These are phyloP conservation scores for Hirundichthys speculiger DNA, from an alignment of 2,113 vertebrate species.

Conservation along the genomic window DNA sequence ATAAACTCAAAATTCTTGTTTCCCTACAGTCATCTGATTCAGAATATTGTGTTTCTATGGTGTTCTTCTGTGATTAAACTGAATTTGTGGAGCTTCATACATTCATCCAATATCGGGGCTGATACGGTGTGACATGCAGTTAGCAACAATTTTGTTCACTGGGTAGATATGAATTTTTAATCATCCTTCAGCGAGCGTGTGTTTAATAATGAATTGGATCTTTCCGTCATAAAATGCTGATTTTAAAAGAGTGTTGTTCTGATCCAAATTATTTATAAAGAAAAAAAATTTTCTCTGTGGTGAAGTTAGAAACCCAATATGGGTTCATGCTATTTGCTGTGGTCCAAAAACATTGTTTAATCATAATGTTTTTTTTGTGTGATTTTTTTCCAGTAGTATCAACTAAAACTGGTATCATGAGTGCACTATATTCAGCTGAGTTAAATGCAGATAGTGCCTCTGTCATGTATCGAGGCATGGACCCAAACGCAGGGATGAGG, in stretches of 20 bases:
- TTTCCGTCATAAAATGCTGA: slow-evolving; percentile 35
- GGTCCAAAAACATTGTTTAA: no score
- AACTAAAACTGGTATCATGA: no score
- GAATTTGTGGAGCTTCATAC: slow-evolving; percentile 8
- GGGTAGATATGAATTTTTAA: slow-evolving; percentile 62
- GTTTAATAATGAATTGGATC: slow-evolving; percentile 39
- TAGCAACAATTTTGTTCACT: slow-evolving; percentile 36
- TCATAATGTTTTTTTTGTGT: no score
- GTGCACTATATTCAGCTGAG: no score
- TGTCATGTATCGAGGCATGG: no score
- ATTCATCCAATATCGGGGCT: slow-evolving; percentile 22
- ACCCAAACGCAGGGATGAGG: no score
- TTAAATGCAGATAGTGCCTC: no score
- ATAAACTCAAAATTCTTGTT: not conserved
- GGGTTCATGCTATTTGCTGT: no score
- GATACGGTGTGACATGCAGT: slow-evolving; percentile 28
- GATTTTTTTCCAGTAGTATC: no score
- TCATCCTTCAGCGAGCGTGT: slow-evolving; percentile 10
- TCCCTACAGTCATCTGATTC: no score
- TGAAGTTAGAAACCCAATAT: no score
- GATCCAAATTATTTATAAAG: slow-evolving; percentile 38
- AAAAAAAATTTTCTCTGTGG: slow-evolving; percentile 35
- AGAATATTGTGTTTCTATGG: not conserved
- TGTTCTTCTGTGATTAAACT: slow-evolving; percentile 24
- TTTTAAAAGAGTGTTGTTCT: no score